Evolutionary conservation across 2,113 vertebrate genomes (phyloP).

Genomic region (Notothenia coriiceps): DNA sequence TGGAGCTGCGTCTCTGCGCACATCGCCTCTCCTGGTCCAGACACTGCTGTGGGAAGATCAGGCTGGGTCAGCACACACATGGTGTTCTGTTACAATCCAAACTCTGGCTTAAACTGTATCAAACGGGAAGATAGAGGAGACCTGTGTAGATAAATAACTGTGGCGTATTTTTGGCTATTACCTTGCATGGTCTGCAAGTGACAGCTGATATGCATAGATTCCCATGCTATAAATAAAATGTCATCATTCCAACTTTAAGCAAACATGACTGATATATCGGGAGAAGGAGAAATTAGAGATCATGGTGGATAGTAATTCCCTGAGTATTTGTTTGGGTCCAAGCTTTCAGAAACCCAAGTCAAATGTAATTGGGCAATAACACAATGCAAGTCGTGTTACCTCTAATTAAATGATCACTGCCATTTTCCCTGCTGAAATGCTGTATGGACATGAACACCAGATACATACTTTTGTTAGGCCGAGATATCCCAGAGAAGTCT

Average conservation of each 20-base stretch:
- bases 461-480: slow-evolving; percentile 9
- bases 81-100: slow-evolving; percentile 81
- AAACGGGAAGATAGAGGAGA: slow-evolving; percentile 55
- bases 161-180: slow-evolving; percentile 49
- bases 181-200: slow-evolving; percentile 28
- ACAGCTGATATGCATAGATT: slow-evolving; percentile 1
- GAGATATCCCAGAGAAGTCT: background rate
- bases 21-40: slow-evolving; percentile 80
- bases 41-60: slow-evolving; percentile 78
- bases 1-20: slow-evolving; percentile 85
- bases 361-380: slow-evolving; percentile 50
- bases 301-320: slow-evolving; percentile 1
- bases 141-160: slow-evolving; percentile 26
- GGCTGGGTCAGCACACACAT: slow-evolving; percentile 82
- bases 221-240: background rate
- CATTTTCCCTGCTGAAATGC: slow-evolving; percentile 25
- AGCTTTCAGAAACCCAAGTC: slow-evolving; percentile 33
- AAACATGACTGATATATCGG: background rate
- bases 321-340: slow-evolving; percentile 46
- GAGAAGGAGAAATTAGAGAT: slow-evolving; percentile 23
- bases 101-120: slow-evolving; percentile 75
- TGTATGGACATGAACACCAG: background rate
- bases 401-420: slow-evolving; percentile 39
- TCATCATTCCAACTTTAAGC: background rate
- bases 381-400: slow-evolving; percentile 25